phyloP scores from a whole-genome alignment of 2,888 invertebrate species.

The Dryocosmus kuriphilus region DNA sequence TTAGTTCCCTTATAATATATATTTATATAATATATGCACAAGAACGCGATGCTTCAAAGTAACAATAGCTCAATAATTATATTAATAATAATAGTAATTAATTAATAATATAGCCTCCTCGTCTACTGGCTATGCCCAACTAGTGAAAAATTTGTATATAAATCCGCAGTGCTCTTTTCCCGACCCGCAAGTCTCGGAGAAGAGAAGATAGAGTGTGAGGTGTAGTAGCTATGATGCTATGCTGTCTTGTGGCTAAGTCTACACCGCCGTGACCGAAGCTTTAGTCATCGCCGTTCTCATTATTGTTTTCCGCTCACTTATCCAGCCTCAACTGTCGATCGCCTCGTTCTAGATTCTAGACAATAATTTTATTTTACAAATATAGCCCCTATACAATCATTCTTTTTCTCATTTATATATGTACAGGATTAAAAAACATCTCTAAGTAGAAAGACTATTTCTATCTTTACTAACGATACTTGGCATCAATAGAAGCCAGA shows the following conservation, averaged over 20 bases:
- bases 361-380: conserved; percentile 18
- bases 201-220: conserved; percentile 67
- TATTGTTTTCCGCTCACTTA: conserved; percentile 42
- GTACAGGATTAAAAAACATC: conserved; percentile 28
- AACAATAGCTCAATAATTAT: conserved; percentile 51
- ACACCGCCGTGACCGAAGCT: conserved; percentile 54
- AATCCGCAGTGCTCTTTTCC: conserved; percentile 46
- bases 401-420: conserved; percentile 13
- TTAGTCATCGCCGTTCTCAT: conserved; percentile 50
- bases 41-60: conserved; percentile 49
- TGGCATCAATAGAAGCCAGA: conserved; percentile 38
- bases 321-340: conserved; percentile 44
- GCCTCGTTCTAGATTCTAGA: conserved; percentile 28
- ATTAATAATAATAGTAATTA: conserved; percentile 62
- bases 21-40: conserved; percentile 65
- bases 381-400: background rate
- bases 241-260: conserved; percentile 71
- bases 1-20: conserved; percentile 36
- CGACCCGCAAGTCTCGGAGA: conserved; percentile 46
- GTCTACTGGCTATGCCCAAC: conserved; percentile 73
- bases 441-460: conserved; percentile 37
- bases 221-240: conserved; percentile 74
- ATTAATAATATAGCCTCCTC: conserved; percentile 76
- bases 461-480: conserved; percentile 32
- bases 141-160: conserved; percentile 68